Conservation (phyloP, 2,888 invertebrate genomes). For the Oligia strigilis region DNA sequence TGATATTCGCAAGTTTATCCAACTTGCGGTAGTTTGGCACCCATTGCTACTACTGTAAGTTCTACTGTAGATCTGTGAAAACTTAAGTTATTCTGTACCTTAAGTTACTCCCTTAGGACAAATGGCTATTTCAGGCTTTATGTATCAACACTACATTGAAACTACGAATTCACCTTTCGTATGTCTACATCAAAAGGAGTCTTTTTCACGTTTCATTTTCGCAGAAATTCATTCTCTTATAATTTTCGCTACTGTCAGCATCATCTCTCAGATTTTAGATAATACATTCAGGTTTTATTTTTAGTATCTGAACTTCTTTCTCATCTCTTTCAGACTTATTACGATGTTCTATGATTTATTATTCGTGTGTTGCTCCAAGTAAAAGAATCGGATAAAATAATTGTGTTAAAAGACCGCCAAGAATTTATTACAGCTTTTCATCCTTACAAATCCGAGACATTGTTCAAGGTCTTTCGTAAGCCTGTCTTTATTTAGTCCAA, state of each 20-base stretch:
- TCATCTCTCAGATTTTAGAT: constrained; percentile 48
- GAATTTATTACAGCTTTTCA: constrained; percentile 62
- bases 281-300: constrained; percentile 48
- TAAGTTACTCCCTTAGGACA: not conserved
- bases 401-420: constrained; percentile 53
- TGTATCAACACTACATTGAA: not conserved
- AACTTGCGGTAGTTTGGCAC: constrained; percentile 41
- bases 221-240: constrained; percentile 36
- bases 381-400: constrained; percentile 50
- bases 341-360: constrained; percentile 29
- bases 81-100: constrained; percentile 17
- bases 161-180: not conserved
- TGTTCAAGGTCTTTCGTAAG: constrained; percentile 63
- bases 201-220: constrained; percentile 36
- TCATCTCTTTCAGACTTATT: constrained; percentile 18
- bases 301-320: constrained; percentile 13
- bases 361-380: constrained; percentile 23
- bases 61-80: constrained; percentile 12
- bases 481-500: constrained; percentile 58
- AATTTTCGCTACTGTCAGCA: constrained; percentile 37
- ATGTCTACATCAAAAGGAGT: constrained; percentile 3
- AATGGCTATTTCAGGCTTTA: constrained; percentile 9
- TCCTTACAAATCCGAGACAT: constrained; percentile 62
- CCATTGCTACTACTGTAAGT: constrained; percentile 16
- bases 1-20: constrained; percentile 48